phyloP scores from a whole-genome alignment of 2,888 invertebrate genomes.

The Lochmaea crataegi region DNA sequence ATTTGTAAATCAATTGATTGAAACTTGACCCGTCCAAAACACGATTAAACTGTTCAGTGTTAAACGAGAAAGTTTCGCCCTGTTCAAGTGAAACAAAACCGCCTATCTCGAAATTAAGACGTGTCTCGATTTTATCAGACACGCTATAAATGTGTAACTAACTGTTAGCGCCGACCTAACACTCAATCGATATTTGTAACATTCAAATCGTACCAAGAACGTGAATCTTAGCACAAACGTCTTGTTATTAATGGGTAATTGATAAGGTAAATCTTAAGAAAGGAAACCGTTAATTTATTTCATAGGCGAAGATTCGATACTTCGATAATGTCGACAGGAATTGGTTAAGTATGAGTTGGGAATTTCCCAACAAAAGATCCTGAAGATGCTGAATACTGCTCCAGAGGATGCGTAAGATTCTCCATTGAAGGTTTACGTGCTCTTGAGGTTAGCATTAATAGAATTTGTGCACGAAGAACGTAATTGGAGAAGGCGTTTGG shows the following conservation, averaged over 20 bases:
- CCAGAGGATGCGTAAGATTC: too few species aligned
- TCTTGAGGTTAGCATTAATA: too few species aligned
- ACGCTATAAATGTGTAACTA: constrained; percentile 25
- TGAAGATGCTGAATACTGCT: too few species aligned
- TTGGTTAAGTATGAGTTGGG: too few species aligned
- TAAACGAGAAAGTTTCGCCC: constrained; percentile 32
- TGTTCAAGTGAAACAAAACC: constrained; percentile 13
- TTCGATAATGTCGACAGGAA: too few species aligned
- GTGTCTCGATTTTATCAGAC: constrained; percentile 30
- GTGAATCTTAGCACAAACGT: neutral
- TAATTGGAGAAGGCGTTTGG: too few species aligned
- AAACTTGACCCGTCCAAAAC: constrained; percentile 46
- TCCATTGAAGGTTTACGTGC: too few species aligned
- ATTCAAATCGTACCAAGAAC: neutral
- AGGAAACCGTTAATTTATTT: too few species aligned
- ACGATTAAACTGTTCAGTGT: constrained; percentile 44
- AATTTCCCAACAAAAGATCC: too few species aligned
- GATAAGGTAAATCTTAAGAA: neutral
- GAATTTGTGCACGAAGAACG: too few species aligned
- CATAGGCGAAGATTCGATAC: too few species aligned
- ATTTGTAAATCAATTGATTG: constrained; percentile 41
- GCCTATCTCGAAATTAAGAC: constrained; percentile 34
- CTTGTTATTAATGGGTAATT: neutral
- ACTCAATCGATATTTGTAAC: constrained; percentile 23
- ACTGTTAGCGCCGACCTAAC: constrained; percentile 22